A percentile compares a stretch with the other conserved stretches of the same genome.
These are phyloP conservation scores for Panorpa germanica DNA, from an alignment of 2,888 invertebrate genomes.

Conservation along the genomic window DNA sequence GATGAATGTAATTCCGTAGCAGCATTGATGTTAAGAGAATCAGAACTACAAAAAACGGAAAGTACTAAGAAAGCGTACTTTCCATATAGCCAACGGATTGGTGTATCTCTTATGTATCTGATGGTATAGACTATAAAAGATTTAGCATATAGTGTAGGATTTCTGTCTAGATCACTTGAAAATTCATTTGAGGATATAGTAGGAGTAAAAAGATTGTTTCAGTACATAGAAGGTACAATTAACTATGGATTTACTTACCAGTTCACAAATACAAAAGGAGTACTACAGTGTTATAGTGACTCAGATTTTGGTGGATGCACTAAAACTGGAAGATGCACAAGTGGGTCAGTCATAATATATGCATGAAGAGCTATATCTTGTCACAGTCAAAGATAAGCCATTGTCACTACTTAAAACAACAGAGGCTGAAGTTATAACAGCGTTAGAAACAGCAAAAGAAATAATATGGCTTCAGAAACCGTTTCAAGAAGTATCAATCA, in stretches of 20 bases:
- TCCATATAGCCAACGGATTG: no score
- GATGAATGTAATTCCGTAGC: no score
- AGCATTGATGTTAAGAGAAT: no score
- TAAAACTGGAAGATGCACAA: conserved; percentile 16
- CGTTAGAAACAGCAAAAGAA: conserved; percentile 16
- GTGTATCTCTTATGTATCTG: conserved; percentile 17
- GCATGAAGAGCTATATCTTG: conserved; percentile 14
- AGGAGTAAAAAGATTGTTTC: conserved; percentile 16
- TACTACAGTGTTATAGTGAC: conserved; percentile 16
- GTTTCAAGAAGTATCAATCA: conserved; percentile 14
- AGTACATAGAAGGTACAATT: conserved; percentile 15
- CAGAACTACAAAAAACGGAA: no score
- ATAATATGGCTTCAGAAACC: conserved; percentile 17
- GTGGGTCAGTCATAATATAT: conserved; percentile 14
- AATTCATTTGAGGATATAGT: conserved; percentile 15
- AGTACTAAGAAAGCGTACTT: no score
- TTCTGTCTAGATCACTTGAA: conserved; percentile 13
- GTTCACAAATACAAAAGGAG: no score
- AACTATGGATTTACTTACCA: conserved; percentile 14
- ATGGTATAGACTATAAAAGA: conserved; percentile 15
- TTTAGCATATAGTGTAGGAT: conserved; percentile 15
- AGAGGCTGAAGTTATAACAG: conserved; percentile 17
- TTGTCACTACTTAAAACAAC: conserved; percentile 17
- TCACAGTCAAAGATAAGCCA: conserved; percentile 15
- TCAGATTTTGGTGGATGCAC: conserved; percentile 18